Percentiles rank a stretch among this genome's conserved stretches.
Conservation (phyloP, 2,113 vertebrate species). For the Strix uralensis region DNA sequence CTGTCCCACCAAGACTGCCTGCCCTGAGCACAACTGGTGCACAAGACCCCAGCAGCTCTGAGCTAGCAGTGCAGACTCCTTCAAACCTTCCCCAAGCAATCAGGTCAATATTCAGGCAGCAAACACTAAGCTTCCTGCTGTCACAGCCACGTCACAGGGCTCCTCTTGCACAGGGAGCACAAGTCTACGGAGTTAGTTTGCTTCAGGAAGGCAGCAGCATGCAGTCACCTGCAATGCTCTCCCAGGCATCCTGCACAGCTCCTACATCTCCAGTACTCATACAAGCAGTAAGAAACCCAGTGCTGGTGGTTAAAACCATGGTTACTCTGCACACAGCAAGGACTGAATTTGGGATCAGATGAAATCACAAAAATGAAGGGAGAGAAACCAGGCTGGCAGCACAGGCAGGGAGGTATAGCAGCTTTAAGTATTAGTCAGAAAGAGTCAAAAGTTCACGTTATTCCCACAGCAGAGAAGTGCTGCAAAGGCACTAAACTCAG, state of each 20-base stretch:
- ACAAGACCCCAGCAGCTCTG: not conserved
- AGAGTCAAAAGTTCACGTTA: not conserved
- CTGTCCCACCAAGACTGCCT: not conserved
- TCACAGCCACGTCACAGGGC: not conserved
- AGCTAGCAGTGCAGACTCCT: not conserved
- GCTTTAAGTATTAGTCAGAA: not conserved
- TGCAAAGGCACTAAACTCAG: not conserved
- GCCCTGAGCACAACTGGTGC: not conserved
- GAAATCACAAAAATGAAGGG: not conserved
- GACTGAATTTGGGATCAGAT: not conserved
- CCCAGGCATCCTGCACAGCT: not conserved
- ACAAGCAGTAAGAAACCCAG: not conserved
- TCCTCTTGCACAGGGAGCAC: not conserved
- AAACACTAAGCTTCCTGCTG: not conserved
- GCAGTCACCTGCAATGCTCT: not conserved
- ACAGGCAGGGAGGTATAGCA: not conserved
- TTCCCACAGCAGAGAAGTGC: slow-evolving; percentile 5
- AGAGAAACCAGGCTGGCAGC: not conserved
- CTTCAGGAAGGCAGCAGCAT: not conserved
- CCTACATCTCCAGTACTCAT: not conserved
- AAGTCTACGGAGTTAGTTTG: not conserved
- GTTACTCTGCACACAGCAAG: not conserved
- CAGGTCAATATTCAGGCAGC: not conserved
- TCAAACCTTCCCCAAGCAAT: not conserved
- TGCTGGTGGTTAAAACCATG: not conserved